These are phyloP conservation scores for Ischnura elegans DNA, from an alignment of 2,888 invertebrate genomes.

Conservation along the genomic window DNA sequence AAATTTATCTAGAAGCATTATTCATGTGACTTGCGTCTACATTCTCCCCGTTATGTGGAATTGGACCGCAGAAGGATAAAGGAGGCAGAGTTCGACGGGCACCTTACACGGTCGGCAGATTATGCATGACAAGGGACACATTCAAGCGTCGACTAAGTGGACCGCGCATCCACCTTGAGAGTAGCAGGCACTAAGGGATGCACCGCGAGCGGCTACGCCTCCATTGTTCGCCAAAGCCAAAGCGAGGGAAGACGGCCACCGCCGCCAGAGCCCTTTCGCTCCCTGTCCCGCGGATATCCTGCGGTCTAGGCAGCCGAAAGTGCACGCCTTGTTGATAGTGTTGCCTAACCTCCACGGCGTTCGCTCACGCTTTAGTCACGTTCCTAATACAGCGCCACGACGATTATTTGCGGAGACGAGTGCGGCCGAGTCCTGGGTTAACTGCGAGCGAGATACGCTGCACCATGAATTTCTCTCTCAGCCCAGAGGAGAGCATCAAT, in stretches of 20 bases:
- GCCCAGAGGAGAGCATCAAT: not conserved
- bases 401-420: not conserved
- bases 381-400: not conserved
- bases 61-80: no score
- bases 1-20: no score
- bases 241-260: not conserved
- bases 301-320: not conserved
- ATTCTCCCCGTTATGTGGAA: no score
- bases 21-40: no score
- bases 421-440: not conserved
- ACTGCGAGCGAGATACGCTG: not conserved
- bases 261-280: not conserved
- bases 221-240: not conserved
- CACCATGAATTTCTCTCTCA: not conserved
- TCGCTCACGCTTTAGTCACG: not conserved
- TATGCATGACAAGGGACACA: no score
- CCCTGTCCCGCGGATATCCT: not conserved
- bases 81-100: no score
- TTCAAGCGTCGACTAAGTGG: no score
- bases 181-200: not conserved
- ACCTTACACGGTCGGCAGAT: no score
- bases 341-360: not conserved
- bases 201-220: not conserved
- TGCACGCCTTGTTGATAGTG: not conserved
- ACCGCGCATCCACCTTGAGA: not conserved